Conservation (phyloP, 2,113 vertebrate genomes). For the Neodon shergylaensis region DNA sequence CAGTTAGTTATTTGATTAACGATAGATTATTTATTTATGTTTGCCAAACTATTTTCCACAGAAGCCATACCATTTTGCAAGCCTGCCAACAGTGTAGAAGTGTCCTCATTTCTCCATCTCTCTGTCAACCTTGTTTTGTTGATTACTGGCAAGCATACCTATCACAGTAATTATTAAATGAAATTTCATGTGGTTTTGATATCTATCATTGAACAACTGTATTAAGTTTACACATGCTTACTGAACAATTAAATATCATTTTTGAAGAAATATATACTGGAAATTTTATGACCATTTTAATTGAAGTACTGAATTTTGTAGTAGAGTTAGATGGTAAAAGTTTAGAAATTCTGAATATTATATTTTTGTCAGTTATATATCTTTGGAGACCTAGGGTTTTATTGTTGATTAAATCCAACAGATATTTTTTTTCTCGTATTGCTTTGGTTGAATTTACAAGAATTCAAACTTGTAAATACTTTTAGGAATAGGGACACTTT, state of each 20-base stretch:
- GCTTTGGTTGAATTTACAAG: neutral
- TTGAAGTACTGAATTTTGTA: neutral
- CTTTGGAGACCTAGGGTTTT: neutral
- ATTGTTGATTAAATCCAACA: conserved; percentile 21
- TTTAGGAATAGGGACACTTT: neutral
- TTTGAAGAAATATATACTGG: neutral
- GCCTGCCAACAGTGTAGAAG: neutral
- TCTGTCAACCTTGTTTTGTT: neutral
- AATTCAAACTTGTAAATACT: neutral
- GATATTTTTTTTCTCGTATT: neutral
- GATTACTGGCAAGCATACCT: neutral
- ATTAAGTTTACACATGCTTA: neutral
- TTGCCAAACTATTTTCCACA: neutral
- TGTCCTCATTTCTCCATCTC: neutral
- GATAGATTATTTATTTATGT: neutral
- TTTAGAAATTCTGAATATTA: neutral
- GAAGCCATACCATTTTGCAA: neutral
- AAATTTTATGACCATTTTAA: neutral
- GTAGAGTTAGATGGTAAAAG: neutral
- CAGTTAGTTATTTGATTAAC: neutral
- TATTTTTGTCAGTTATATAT: neutral
- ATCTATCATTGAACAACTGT: neutral
- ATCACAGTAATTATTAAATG: neutral
- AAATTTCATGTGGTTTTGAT: neutral
- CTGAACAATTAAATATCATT: neutral